Base-by-base conservation (phyloP, 2,888 invertebrate genomes). In the Melanostoma mellinum region DNA sequence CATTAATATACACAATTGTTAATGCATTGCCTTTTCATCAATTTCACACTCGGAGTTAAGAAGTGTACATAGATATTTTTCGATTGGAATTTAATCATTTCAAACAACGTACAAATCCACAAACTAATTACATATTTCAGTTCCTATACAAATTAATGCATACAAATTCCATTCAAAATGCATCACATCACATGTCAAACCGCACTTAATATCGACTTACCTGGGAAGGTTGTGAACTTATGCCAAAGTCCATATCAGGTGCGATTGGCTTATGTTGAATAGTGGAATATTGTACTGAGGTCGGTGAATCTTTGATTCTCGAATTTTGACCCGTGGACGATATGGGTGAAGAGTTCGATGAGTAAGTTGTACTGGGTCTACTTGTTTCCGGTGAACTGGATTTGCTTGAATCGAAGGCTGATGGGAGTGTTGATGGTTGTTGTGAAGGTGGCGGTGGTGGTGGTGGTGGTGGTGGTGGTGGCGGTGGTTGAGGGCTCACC, bases 161-260 rank as follows among this genome's bases (percentile, higher is more conserved):
- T 20, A 20, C 20, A 20, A 35, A 53, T 32, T n/a, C 30, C 32
- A n/a, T 56, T 55, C 5, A 36, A 53, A 33, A 36, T 38, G 3
- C 20, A 2, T 35, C 6, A 52, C 40, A 20, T 20, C 20, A 20
- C 20, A 20, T 20, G 20, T 20, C 20, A 20, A 20, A 20, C 20
- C 20, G 20, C 20, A 20, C 20, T 20, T 20, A 20, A 20, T 20
- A 20, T 9, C 10, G 48, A 81, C 72, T 76, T 60, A 90, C 90
- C 88, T 90, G 90, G 52, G 90, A 89, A 38, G 90, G 88, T 61
- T 89, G 89, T 6, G 88, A 74, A 38, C 81, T 81, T 56, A 89
- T 89, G 40, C 89, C 85, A 79, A 90, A 90, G 80, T 88, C 88
- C 60, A 85, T 79, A 30, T 85, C 85, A 10, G 69, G 58, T n/a